Conservation (phyloP, 1,140 invertebrate species). For the Drosophila athabasca region DNA sequence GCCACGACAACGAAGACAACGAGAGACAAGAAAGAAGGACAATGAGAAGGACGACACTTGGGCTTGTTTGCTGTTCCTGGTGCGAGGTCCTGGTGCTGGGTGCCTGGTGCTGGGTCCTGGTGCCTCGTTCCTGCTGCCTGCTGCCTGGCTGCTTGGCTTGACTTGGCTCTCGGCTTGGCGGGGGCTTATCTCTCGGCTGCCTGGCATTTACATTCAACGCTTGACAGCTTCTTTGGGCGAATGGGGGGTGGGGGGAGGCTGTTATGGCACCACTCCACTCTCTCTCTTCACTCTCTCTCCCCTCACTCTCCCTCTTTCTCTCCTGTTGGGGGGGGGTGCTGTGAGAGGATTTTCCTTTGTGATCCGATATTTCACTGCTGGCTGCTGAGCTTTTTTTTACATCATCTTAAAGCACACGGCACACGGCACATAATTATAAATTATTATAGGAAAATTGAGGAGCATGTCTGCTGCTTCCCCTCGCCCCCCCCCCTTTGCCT, state of each 20-base stretch:
- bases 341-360: constrained; percentile 41
- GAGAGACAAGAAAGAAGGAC: constrained; percentile 30
- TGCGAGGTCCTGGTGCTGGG: neutral
- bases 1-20: neutral
- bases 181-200: constrained; percentile 73
- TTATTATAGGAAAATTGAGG: neutral
- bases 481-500: neutral
- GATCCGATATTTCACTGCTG: constrained; percentile 42
- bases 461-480: neutral
- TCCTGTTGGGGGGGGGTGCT: neutral
- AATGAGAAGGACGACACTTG: constrained; percentile 44
- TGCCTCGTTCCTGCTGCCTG: neutral
- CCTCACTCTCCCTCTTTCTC: neutral
- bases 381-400: constrained; percentile 29
- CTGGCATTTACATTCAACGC: constrained; percentile 80
- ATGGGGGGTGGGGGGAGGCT: no score
- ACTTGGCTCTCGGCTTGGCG: constrained; percentile 44
- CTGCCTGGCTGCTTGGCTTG: constrained; percentile 22
- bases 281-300: neutral
- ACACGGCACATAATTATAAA: constrained; percentile 39
- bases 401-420: constrained; percentile 28
- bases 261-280: neutral
- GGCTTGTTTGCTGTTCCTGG: constrained; percentile 41
- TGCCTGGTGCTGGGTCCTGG: neutral
- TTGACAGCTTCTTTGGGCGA: constrained; percentile 70